Evolutionary conservation across 2,797 vertebrate species (phyloP).

Genomic region (Pitangus sulphuratus): DNA sequence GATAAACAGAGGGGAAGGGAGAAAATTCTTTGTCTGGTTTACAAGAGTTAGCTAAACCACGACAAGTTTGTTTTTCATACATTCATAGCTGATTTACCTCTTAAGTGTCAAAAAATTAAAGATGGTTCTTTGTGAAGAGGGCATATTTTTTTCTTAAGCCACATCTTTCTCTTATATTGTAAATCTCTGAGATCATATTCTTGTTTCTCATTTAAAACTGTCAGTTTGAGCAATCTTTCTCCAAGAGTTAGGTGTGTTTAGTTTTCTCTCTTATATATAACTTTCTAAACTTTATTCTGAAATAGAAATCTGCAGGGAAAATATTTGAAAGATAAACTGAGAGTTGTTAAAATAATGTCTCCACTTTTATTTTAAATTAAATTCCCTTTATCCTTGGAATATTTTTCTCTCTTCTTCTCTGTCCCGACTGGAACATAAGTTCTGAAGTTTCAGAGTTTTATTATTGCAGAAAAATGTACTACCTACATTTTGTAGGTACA

Average conservation of each 20-base stretch:
- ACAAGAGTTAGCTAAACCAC: too few relatives aligned
- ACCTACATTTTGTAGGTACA: too few relatives aligned
- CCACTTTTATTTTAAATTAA: background rate
- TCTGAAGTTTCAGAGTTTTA: background rate
- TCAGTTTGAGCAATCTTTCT: background rate
- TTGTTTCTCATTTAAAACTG: background rate
- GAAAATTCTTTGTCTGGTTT: too few relatives aligned
- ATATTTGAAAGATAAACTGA: background rate
- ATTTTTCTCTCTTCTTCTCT: background rate
- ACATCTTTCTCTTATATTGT: background rate
- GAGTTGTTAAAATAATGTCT: background rate
- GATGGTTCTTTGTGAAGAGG: background rate
- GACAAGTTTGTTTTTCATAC: background rate
- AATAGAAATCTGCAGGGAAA: background rate
- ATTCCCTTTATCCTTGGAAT: background rate
- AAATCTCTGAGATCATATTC: background rate
- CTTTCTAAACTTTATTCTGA: background rate
- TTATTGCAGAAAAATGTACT: background rate
- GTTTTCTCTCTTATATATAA: background rate
- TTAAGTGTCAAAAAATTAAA: background rate
- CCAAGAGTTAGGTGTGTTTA: background rate
- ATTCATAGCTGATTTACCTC: conserved; percentile 9
- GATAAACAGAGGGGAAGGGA: too few relatives aligned
- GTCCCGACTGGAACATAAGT: background rate
- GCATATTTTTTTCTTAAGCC: background rate